Conservation (phyloP, 2,113 vertebrate genomes). For the Trochalopteron elliotii region DNA sequence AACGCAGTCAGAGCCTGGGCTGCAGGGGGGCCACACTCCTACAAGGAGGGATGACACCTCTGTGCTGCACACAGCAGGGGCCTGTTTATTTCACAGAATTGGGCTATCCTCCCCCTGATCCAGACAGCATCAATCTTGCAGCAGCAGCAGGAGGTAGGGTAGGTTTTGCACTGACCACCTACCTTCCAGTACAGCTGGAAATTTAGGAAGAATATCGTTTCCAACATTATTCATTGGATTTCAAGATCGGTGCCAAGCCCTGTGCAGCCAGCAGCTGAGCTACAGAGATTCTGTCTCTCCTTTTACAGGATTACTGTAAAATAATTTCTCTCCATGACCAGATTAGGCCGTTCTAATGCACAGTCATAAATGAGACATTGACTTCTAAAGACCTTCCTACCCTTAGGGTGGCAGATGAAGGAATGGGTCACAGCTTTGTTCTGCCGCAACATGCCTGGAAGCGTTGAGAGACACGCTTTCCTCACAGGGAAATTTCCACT, state of each 20-base stretch:
- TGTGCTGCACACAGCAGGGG: not conserved
- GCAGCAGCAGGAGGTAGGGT: not conserved
- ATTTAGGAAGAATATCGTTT: not conserved
- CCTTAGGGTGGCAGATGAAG: conserved; percentile 46
- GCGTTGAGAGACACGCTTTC: not conserved
- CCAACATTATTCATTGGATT: not conserved
- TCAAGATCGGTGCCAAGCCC: not conserved
- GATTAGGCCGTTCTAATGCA: not conserved
- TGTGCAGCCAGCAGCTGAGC: not conserved
- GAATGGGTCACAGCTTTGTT: conserved; percentile 45
- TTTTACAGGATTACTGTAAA: conserved; percentile 24
- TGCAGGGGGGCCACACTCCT: not conserved
- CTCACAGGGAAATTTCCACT: conserved; percentile 26
- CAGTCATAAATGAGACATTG: conserved; percentile 37
- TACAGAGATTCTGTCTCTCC: not conserved
- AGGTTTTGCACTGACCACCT: conserved; percentile 1
- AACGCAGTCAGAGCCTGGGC: not conserved
- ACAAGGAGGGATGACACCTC: not conserved
- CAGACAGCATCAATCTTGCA: not conserved
- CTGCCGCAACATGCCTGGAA: not conserved
- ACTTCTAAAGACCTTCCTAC: conserved; percentile 51
- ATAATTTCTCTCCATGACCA: not conserved
- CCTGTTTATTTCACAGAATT: not conserved
- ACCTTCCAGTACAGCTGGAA: not conserved
- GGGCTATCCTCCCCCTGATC: not conserved